A percentile compares a stretch with the other conserved stretches of the same genome.
phyloP scores from a whole-genome alignment of 1,140 invertebrate species.

The Homalodisca vitripennis region DNA sequence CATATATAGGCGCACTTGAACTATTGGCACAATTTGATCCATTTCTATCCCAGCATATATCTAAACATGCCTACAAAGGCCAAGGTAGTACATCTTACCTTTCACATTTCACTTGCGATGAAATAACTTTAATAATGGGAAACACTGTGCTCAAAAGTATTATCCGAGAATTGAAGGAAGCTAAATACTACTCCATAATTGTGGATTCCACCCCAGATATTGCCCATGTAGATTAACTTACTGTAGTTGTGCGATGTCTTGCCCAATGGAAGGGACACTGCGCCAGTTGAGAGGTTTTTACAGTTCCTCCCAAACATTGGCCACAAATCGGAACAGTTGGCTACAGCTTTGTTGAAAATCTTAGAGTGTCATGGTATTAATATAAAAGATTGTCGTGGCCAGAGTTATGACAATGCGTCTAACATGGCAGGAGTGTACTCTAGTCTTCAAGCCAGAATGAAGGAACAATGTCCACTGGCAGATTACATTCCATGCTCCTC shows the following conservation, averaged over 20 bases:
- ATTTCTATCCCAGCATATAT: constrained; percentile 36
- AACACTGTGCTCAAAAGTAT: neutral
- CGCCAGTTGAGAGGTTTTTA: neutral
- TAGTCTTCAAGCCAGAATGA: constrained; percentile 43
- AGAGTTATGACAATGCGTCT: constrained; percentile 41
- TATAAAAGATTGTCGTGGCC: constrained; percentile 36
- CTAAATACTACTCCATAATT: neutral
- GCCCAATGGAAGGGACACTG: neutral
- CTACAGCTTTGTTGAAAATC: neutral
- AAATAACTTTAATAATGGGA: constrained; percentile 1
- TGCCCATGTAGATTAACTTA: neutral
- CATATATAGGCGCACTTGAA: neutral
- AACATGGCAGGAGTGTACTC: constrained; percentile 42
- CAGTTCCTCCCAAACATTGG: neutral
- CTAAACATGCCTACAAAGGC: constrained; percentile 31
- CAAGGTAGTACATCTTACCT: constrained; percentile 33
- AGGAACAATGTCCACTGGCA: constrained; percentile 39
- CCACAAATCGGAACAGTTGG: neutral
- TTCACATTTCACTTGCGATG: constrained; percentile 10
- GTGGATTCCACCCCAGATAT: neutral
- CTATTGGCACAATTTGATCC: constrained; percentile 37
- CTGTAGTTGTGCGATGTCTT: neutral
- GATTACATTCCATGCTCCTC: constrained; percentile 42
- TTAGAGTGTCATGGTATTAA: constrained; percentile 14
- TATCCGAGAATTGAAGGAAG: neutral